These are phyloP conservation scores for Pocillopora verrucosa DNA, from an alignment of 64 coral and sea anemone genomes.

Conservation along the genomic window DNA sequence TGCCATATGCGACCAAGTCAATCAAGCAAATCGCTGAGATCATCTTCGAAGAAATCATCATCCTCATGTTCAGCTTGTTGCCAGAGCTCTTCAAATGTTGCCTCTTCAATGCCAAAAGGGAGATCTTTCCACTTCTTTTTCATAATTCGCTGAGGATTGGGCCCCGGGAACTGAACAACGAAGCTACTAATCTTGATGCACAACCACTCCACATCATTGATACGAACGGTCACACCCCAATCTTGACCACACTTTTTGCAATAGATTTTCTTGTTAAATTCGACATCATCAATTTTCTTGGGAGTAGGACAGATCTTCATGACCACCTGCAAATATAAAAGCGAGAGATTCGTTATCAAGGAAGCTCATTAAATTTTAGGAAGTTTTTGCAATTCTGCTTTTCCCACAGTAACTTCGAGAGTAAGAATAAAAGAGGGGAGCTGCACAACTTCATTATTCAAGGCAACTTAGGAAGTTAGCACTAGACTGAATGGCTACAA, in stretches of 20 bases:
- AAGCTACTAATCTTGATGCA: conserved; percentile 56
- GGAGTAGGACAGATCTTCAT: conserved; percentile 1
- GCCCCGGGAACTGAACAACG: neutral
- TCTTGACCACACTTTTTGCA: conserved; percentile 48
- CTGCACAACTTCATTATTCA: no score
- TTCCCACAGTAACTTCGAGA: no score
- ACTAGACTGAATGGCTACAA: no score
- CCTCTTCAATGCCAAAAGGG: conserved; percentile 37
- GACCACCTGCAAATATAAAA: neutral
- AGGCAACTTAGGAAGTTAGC: no score
- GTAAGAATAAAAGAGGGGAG: no score
- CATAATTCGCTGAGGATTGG: neutral
- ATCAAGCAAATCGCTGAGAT: no score
- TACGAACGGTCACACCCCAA: conserved; percentile 36
- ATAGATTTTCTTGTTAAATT: conserved; percentile 41
- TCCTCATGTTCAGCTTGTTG: neutral
- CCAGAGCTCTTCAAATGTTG: conserved; percentile 16
- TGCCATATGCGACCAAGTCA: no score
- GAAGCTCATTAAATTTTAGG: no score
- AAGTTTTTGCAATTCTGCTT: no score
- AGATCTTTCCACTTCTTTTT: conserved; percentile 63
- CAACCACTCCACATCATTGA: conserved; percentile 33
- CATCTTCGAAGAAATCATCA: neutral
- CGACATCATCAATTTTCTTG: conserved; percentile 36
- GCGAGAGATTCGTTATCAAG: no score